Base-by-base conservation (phyloP, 2,113 vertebrate genomes). In the Chionis minor region DNA sequence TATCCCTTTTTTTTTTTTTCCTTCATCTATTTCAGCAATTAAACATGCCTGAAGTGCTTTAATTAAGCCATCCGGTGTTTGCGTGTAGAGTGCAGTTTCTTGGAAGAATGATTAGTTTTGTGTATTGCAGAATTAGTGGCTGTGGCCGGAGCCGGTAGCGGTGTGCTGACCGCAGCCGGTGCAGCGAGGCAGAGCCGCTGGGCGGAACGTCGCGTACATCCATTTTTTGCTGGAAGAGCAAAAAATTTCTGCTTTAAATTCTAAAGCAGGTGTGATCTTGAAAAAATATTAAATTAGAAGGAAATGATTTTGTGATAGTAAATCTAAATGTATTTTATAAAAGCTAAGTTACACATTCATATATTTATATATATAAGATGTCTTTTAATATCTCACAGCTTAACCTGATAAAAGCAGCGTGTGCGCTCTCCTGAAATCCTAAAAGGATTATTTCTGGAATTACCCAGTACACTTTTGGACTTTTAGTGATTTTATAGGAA, bases 71-170 rank as follows among this genome's bases (percentile, higher is more conserved):
- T 14, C 33, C 9, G 1, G 23, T 47, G 47, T 40, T 45, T 62
- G 63, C 80, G 22, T 3, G 40, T 14, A 70, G 47, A 33, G 11
- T 40, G 55, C 47, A n/a, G 55, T 26, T 47, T 42, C 71, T 55
- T 77, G 63, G 40, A 55, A 35, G 72, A 61, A 32, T 21, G 24
- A n/a, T 40, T 17, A 18, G 14, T 40, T 83, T 33, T 42, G 72
- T 8, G 20, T 24, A 9, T 47, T 47, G 19, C 55, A 26, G 72
- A 32, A 7, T 26, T 24, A 8, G 1, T 21, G 49, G 20, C 72
- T 70, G 38, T 45, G 67, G 8, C 32, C 5, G 3, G 61, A 23
- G 2, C 6, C 4, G 40, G 3, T 47, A 2, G 11, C 9, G 1
- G 14, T 1, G 7, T 24, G 78, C 23, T 24, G 63, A 10, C 19